phyloP scores from a whole-genome alignment of 1,140 invertebrate species.

The Holcopasites calliopsidis region DNA sequence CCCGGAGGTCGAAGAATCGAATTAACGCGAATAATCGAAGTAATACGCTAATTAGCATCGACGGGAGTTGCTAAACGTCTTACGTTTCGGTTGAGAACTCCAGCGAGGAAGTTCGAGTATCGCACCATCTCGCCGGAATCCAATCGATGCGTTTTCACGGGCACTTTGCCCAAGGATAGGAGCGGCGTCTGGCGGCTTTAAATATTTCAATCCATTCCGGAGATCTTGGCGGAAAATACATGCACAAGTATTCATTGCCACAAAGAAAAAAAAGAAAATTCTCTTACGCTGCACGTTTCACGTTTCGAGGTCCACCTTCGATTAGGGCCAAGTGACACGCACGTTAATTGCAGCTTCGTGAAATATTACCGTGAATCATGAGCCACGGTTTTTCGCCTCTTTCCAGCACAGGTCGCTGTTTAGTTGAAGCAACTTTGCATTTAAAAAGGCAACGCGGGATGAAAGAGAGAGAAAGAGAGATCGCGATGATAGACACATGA shows the following conservation, averaged over 20 bases:
- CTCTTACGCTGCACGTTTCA: not conserved
- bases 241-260: not conserved
- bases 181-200: not conserved
- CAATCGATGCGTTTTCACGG: not conserved
- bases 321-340: too few relatives aligned
- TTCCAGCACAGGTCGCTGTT: too few relatives aligned
- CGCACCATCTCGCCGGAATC: not conserved
- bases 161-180: too few relatives aligned
- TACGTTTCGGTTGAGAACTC: not conserved
- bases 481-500: not conserved
- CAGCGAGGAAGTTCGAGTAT: not conserved
- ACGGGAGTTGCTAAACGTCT: not conserved
- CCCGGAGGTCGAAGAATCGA: not conserved
- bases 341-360: too few relatives aligned
- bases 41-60: slow-evolving; percentile 24
- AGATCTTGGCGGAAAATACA: not conserved
- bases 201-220: not conserved
- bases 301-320: too few relatives aligned
- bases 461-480: not conserved
- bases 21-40: not conserved
- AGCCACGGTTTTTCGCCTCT: too few relatives aligned
- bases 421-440: too few relatives aligned
- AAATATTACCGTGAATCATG: too few relatives aligned
- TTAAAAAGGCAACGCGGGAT: too few relatives aligned
- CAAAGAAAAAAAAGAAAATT: not conserved